Percentiles rank a stretch among this genome's conserved stretches.
Evolutionary conservation across 2,113 vertebrate species (phyloP).

Genomic region (Vidua macroura): DNA sequence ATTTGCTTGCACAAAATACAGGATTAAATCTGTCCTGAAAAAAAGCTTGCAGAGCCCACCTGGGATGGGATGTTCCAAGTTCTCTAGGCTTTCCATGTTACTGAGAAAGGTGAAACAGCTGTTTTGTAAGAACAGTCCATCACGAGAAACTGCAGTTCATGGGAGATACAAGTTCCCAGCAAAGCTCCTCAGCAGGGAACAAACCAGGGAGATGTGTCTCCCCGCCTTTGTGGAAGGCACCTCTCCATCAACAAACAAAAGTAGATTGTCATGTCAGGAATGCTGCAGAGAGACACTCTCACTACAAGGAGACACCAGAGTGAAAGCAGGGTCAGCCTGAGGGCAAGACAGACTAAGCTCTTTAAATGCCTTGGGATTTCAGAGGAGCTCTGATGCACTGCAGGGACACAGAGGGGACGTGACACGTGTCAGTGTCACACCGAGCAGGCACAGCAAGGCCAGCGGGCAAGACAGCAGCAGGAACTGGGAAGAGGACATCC

Average conservation of each 20-base stretch:
- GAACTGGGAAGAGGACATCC: neutral
- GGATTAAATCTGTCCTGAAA: neutral
- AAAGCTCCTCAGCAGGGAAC: constrained; percentile 1
- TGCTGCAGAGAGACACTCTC: neutral
- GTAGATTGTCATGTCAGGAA: neutral
- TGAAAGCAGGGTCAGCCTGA: constrained; percentile 27
- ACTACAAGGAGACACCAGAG: neutral
- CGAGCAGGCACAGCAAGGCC: neutral
- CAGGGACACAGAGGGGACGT: neutral
- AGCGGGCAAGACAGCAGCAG: neutral
- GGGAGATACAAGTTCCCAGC: neutral
- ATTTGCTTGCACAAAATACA: neutral
- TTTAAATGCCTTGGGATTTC: neutral
- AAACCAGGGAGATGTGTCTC: neutral
- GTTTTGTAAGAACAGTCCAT: neutral
- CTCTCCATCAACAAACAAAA: neutral
- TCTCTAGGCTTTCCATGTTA: neutral
- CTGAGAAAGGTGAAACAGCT: neutral
- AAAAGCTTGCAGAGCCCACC: neutral
- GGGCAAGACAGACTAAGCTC: neutral
- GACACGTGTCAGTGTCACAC: neutral
- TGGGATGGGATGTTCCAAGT: neutral
- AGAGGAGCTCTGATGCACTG: neutral
- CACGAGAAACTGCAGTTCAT: neutral
- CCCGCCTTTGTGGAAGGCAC: neutral